Percentiles rank a stretch among this genome's conserved stretches.
These are phyloP conservation scores for human DNA, from an alignment of 2,113 vertebrate species.

Conservation along the genomic window DNA sequence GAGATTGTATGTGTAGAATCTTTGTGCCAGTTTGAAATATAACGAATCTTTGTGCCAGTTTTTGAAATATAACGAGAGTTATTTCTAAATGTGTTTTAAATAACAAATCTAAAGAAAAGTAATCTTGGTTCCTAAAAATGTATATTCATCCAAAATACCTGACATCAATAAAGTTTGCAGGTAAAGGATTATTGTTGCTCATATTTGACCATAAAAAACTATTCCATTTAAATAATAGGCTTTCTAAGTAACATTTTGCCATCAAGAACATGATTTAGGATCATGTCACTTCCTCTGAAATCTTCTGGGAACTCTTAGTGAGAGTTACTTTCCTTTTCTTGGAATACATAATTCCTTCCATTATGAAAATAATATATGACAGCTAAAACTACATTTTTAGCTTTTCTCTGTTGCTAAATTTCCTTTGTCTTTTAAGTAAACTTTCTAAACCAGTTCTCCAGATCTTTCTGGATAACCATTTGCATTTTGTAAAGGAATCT, in stretches of 20 bases:
- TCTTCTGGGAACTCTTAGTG: not conserved
- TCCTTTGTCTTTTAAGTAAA: conserved; percentile 35
- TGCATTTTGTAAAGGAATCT: conserved; percentile 18
- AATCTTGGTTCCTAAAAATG: not conserved
- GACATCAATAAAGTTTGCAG: not conserved
- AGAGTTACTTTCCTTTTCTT: conserved; percentile 1
- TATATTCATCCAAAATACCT: not conserved
- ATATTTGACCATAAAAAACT: not conserved
- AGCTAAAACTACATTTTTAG: not conserved
- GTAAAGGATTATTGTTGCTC: not conserved
- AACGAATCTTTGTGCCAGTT: not conserved
- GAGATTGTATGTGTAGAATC: not conserved
- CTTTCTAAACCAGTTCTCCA: conserved; percentile 24
- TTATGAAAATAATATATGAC: not conserved
- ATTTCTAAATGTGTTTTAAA: conserved; percentile 2
- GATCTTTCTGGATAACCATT: not conserved
- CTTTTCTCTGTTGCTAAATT: not conserved
- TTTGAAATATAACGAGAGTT: conserved; percentile 4
- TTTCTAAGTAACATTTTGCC: conserved; percentile 25
- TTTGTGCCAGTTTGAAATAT: not conserved
- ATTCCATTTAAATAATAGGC: not conserved
- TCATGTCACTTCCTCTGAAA: not conserved
- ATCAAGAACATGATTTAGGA: conserved; percentile 26
- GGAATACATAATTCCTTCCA: conserved; percentile 43
- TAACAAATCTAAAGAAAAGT: not conserved